These are phyloP conservation scores for Sebastes cheni DNA, from an alignment of 2,797 vertebrate genomes.

Conservation along the genomic window DNA sequence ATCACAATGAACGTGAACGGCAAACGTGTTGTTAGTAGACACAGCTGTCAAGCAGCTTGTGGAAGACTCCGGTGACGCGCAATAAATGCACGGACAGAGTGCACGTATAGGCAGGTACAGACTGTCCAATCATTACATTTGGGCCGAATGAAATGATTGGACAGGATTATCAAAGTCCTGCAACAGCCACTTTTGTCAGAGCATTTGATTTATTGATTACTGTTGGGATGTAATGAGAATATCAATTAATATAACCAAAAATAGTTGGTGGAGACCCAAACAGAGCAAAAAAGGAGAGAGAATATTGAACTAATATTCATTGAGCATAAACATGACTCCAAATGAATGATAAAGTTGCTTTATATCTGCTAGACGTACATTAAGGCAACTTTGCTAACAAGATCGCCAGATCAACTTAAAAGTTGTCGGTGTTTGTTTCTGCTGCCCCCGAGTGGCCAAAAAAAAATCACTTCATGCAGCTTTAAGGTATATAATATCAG, in stretches of 20 bases:
- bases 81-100: too few relatives aligned
- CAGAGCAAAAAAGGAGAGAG: background rate
- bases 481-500: background rate
- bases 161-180: too few relatives aligned
- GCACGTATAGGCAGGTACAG: too few relatives aligned
- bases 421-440: background rate
- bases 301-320: background rate
- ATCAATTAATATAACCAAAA: too few relatives aligned
- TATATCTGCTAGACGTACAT: background rate
- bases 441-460: background rate
- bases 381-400: background rate
- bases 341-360: background rate
- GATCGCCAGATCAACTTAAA: background rate
- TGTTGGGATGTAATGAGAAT: too few relatives aligned
- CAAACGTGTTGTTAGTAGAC: too few relatives aligned
- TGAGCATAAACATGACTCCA: background rate
- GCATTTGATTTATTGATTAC: too few relatives aligned
- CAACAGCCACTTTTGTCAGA: too few relatives aligned
- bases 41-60: too few relatives aligned
- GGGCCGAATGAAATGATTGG: too few relatives aligned
- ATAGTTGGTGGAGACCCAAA: background rate
- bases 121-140: too few relatives aligned
- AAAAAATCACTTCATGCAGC: background rate
- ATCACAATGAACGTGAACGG: background rate
- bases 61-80: too few relatives aligned